Conservation (phyloP, 2,888 invertebrate species). For the Chloroclystis v-ata region DNA sequence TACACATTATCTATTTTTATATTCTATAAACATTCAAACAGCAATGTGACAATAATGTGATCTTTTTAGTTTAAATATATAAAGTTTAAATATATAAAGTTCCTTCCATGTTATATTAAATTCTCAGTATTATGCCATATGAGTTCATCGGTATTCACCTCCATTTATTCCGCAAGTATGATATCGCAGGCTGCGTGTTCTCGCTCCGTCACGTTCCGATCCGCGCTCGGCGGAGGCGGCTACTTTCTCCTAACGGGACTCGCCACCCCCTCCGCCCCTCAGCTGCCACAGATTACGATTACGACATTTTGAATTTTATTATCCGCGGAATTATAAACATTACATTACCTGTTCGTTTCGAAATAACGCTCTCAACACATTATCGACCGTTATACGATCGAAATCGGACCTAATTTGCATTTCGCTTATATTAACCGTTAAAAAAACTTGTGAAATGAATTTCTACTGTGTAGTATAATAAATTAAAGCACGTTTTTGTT, state of each 20-base stretch:
- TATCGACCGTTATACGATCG: slow-evolving; percentile 33
- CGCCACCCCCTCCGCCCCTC: slow-evolving; percentile 40
- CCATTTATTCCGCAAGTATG: too few species aligned
- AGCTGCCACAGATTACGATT: slow-evolving; percentile 52
- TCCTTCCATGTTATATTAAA: too few species aligned
- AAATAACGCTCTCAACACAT: slow-evolving; percentile 44
- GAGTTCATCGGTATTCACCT: too few species aligned
- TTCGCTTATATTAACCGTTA: slow-evolving; percentile 13
- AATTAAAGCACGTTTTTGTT: not conserved
- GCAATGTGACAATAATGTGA: too few species aligned
- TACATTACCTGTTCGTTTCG: slow-evolving; percentile 38
- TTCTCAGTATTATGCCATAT: too few species aligned
- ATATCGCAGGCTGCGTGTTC: slow-evolving; percentile 11
- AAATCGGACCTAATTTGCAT: slow-evolving; percentile 26
- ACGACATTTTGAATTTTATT: slow-evolving; percentile 64
- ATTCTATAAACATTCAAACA: too few species aligned
- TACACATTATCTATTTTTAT: too few species aligned
- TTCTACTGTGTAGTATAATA: slow-evolving; percentile 11
- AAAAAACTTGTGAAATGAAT: slow-evolving; percentile 8
- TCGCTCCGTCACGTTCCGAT: slow-evolving; percentile 52
- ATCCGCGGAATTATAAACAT: slow-evolving; percentile 56
- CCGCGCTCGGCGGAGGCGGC: slow-evolving; percentile 65
- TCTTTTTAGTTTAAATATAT: too few species aligned
- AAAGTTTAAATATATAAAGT: too few species aligned
- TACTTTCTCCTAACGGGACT: slow-evolving; percentile 77